phyloP scores from a whole-genome alignment of 2,888 invertebrate species.

The Tachina grossa region DNA sequence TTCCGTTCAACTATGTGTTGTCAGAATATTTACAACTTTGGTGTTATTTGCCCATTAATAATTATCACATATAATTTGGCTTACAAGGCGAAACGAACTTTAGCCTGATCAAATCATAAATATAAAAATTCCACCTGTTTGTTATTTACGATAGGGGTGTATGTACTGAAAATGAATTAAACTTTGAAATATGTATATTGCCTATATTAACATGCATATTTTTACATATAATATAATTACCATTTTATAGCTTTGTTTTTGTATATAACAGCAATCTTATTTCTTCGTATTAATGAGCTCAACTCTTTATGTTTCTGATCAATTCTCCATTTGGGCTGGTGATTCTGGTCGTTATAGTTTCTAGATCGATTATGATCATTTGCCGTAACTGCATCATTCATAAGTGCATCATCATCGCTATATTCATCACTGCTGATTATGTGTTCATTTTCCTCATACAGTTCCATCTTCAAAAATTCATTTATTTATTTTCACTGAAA shows the following conservation, averaged over 20 bases:
- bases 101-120: too few species aligned
- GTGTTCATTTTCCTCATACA: slow-evolving; percentile 68
- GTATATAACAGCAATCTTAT: slow-evolving; percentile 67
- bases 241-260: slow-evolving; percentile 71
- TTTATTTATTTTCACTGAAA: too few species aligned
- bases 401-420: slow-evolving; percentile 68
- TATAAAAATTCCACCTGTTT: too few species aligned
- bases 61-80: too few species aligned
- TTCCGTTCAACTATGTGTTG: too few species aligned
- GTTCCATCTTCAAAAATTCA: slow-evolving; percentile 52
- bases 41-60: too few species aligned
- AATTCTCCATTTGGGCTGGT: slow-evolving; percentile 46
- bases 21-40: too few species aligned
- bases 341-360: not conserved
- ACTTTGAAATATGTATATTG: too few species aligned
- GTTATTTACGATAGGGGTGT: too few species aligned
- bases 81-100: too few species aligned
- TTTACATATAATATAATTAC: slow-evolving; percentile 22
- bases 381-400: slow-evolving; percentile 68
- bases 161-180: too few species aligned
- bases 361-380: slow-evolving; percentile 44
- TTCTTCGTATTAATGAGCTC: slow-evolving; percentile 62
- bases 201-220: too few species aligned
- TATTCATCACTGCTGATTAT: slow-evolving; percentile 72
- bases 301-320: slow-evolving; percentile 62